Evolutionary conservation across 2,113 vertebrate species (phyloP).

Genomic region (Gracilinanus agilis): DNA sequence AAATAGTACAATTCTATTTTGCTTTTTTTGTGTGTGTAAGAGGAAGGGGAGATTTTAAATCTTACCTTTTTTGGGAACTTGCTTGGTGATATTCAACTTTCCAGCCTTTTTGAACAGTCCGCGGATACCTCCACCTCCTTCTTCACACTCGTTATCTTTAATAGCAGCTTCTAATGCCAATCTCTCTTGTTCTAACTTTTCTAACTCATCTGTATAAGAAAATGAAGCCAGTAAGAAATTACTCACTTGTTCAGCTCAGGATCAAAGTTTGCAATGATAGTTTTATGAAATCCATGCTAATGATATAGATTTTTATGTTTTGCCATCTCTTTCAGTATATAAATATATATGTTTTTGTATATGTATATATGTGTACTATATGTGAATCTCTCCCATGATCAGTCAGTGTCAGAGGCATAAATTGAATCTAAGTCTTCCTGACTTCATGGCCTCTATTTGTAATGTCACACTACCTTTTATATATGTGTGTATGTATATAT

Average conservation of each 20-base stretch:
- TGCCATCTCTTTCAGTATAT: neutral
- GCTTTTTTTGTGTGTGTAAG: neutral
- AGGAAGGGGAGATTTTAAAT: neutral
- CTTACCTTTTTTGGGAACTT: conserved; percentile 90
- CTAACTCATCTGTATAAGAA: conserved; percentile 89
- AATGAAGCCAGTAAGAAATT: conserved; percentile 27
- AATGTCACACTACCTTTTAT: neutral
- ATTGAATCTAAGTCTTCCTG: neutral
- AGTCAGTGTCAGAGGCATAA: neutral
- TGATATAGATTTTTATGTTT: neutral
- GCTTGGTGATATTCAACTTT: conserved; percentile 87
- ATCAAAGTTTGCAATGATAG: neutral
- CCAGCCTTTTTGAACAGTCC: conserved; percentile 90
- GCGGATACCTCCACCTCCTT: conserved; percentile 84
- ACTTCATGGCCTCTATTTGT: neutral
- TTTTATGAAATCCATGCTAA: neutral
- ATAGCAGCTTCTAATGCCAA: conserved; percentile 88
- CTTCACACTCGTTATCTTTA: conserved; percentile 87
- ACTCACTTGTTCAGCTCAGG: neutral
- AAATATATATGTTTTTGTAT: neutral
- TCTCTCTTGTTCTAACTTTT: conserved; percentile 92
- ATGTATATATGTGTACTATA: neutral
- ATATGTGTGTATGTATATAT: neutral
- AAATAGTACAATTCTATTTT: neutral
- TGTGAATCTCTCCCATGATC: neutral